Evolutionary conservation across 2,797 vertebrate genomes (phyloP).

Genomic region (Coluber constrictor): DNA sequence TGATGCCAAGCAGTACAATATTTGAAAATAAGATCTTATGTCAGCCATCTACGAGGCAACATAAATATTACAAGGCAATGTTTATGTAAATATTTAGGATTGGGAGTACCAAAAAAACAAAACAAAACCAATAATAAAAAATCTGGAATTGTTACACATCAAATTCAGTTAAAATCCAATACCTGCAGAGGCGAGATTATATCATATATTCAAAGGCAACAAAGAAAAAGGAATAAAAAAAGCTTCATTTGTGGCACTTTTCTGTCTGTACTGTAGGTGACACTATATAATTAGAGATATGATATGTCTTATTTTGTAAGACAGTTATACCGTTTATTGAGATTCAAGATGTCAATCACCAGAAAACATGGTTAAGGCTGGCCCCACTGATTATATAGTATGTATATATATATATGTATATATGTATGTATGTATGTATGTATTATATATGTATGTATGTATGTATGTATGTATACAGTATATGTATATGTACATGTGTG

Average conservation of each 20-base stretch:
- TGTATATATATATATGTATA: background rate
- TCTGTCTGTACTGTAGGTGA: conserved; percentile 47
- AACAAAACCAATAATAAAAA: too few relatives aligned
- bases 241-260: conserved; percentile 29
- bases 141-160: background rate
- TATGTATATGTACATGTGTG: too few relatives aligned
- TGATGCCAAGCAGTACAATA: background rate
- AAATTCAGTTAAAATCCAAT: background rate
- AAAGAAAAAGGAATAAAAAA: background rate
- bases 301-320: background rate
- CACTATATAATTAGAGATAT: conserved; percentile 58
- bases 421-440: too few relatives aligned
- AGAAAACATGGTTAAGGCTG: background rate
- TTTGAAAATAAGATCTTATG: background rate
- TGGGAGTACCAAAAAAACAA: accelerated
- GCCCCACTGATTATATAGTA: background rate
- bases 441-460: too few relatives aligned
- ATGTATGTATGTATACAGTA: too few relatives aligned
- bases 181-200: background rate
- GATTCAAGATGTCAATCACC: background rate
- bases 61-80: background rate
- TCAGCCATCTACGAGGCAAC: background rate
- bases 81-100: background rate
- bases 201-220: background rate
- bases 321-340: background rate